phyloP scores from a whole-genome alignment of 2,888 invertebrate genomes.

The Andrena camellia region DNA sequence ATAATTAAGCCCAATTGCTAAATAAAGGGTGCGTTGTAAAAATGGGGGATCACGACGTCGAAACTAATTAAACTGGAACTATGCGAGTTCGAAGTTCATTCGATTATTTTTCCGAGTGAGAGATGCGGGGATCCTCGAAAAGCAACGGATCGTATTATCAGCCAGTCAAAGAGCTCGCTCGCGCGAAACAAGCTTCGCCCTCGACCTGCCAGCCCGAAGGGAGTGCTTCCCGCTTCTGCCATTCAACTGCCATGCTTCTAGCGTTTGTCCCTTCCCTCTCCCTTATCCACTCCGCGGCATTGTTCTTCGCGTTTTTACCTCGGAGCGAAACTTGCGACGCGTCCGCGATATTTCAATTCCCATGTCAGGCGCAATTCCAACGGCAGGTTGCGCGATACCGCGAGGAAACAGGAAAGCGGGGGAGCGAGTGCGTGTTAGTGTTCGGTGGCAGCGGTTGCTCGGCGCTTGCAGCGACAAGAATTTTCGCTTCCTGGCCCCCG shows the following conservation, averaged over 20 bases:
- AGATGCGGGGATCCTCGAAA: background rate
- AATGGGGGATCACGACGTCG: too few relatives aligned
- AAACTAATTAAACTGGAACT: too few relatives aligned
- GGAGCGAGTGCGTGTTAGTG: constrained; percentile 2
- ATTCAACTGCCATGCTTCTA: background rate
- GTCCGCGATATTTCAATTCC: constrained; percentile 39
- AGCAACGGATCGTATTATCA: constrained; percentile 6
- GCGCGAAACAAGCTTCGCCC: constrained; percentile 28
- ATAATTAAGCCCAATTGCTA: too few relatives aligned
- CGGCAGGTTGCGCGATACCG: constrained; percentile 3
- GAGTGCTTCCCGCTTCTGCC: constrained; percentile 13
- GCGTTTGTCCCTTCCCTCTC: constrained; percentile 14
- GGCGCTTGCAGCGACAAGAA: constrained; percentile 10
- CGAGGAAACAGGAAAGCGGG: background rate
- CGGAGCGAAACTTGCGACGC: constrained; percentile 34
- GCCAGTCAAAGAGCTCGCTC: constrained; percentile 27
- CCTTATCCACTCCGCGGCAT: constrained; percentile 5
- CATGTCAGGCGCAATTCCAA: constrained; percentile 22
- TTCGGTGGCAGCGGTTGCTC: constrained; percentile 10
- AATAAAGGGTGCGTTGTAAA: too few relatives aligned
- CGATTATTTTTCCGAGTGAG: too few relatives aligned
- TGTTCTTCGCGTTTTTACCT: constrained; percentile 26
- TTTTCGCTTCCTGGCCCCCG: constrained; percentile 17
- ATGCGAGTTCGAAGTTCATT: too few relatives aligned
- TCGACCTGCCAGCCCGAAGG: constrained; percentile 9